These are phyloP conservation scores for Andrena trimmerana DNA, from an alignment of 2,888 invertebrate genomes.

Conservation along the genomic window DNA sequence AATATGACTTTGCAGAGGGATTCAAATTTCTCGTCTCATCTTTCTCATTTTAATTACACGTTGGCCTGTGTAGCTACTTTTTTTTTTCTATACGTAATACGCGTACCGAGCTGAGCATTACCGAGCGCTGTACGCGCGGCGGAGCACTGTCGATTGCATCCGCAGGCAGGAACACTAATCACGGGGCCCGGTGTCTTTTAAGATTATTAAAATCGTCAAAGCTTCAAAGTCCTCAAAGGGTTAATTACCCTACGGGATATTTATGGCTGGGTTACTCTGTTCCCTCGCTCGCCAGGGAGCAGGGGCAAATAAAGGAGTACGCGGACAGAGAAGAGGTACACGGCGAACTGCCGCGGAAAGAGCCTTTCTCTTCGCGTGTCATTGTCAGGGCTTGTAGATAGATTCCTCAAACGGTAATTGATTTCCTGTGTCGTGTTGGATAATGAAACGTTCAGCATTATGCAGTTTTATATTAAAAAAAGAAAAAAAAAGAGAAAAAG, in stretches of 20 bases:
- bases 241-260: slow-evolving; percentile 84
- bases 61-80: slow-evolving; percentile 26
- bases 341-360: slow-evolving; percentile 59
- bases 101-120: slow-evolving; percentile 61
- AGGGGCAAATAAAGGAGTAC: slow-evolving; percentile 69
- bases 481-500: background rate
- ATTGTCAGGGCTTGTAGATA: slow-evolving; percentile 61
- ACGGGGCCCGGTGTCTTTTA: slow-evolving; percentile 81
- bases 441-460: slow-evolving; percentile 29
- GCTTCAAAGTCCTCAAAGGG: slow-evolving; percentile 84
- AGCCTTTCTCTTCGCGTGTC: slow-evolving; percentile 63
- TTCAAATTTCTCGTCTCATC: too few relatives aligned
- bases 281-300: slow-evolving; percentile 71
- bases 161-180: slow-evolving; percentile 80
- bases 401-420: slow-evolving; percentile 59
- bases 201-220: slow-evolving; percentile 84
- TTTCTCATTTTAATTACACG: slow-evolving; percentile 11
- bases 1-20: too few relatives aligned
- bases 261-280: slow-evolving; percentile 79
- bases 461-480: slow-evolving; percentile 10
- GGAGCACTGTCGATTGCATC: slow-evolving; percentile 77
- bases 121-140: slow-evolving; percentile 53
- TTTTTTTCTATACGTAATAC: slow-evolving; percentile 56
- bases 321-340: slow-evolving; percentile 65
- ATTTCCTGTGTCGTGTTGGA: slow-evolving; percentile 48